phyloP scores from a whole-genome alignment of 1,140 invertebrate species.

The Drosophila pandora region DNA sequence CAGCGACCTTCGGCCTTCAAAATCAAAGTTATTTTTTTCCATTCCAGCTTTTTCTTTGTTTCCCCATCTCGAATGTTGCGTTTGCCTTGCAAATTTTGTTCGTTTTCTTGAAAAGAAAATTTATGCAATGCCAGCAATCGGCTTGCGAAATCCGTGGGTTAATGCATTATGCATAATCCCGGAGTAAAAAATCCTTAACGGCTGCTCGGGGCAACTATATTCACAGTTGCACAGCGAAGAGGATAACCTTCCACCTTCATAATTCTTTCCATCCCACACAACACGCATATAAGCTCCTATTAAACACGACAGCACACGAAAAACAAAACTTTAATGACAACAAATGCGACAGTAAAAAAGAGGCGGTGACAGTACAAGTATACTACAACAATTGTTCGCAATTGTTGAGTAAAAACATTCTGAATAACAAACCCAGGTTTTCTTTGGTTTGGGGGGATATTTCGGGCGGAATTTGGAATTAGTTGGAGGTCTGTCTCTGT shows the following conservation, averaged over 20 bases:
- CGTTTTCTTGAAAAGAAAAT: conserved; percentile 4
- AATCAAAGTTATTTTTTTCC: conserved; percentile 16
- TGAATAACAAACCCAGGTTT: conserved; percentile 1
- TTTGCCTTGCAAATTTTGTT: conserved; percentile 11
- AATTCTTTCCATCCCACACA: background rate
- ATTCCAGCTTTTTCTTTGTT: background rate
- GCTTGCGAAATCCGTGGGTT: conserved; percentile 19
- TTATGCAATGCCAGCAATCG: conserved; percentile 23
- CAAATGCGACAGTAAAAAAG: conserved; percentile 26
- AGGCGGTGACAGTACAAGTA: conserved; percentile 3
- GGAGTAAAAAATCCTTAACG: background rate
- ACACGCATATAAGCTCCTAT: conserved; percentile 5
- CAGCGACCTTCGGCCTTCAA: conserved; percentile 22
- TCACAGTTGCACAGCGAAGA: background rate
- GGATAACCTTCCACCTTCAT: background rate
- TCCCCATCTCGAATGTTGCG: background rate
- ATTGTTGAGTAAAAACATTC: conserved; percentile 22
- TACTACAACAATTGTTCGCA: conserved; percentile 23
- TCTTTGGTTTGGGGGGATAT: background rate
- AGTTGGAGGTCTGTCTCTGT: background rate
- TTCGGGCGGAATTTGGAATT: background rate
- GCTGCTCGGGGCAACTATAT: background rate
- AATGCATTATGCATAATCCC: conserved; percentile 44
- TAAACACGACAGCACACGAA: conserved; percentile 29
- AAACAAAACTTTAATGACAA: conserved; percentile 40